Conservation (phyloP, 1,140 invertebrate species). For the Telenomus remus region DNA sequence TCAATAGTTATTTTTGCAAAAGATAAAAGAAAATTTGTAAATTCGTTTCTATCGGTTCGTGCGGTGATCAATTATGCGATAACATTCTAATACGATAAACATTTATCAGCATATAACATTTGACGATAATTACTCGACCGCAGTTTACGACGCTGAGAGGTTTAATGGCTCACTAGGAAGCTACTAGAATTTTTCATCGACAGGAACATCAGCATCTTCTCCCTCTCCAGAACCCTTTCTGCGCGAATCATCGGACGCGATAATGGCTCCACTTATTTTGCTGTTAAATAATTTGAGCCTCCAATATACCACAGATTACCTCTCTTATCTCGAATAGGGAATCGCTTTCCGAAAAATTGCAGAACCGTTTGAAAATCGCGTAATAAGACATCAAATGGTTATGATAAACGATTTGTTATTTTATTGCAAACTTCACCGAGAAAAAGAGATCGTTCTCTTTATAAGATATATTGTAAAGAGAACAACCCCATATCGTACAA, state of each 20-base stretch:
- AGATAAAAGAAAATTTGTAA: no score
- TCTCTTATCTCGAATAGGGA: constrained; percentile 31
- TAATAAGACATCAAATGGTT: constrained; percentile 17
- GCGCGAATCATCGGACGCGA: constrained; percentile 11
- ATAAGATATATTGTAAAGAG: no score
- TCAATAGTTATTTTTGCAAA: no score
- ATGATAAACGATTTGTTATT: constrained; percentile 7
- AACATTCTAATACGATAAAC: constrained; percentile 26
- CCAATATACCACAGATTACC: constrained; percentile 25
- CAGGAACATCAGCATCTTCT: constrained; percentile 23
- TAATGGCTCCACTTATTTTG: constrained; percentile 46
- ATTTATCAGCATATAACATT: neutral
- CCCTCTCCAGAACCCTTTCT: neutral
- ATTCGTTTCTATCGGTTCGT: no score
- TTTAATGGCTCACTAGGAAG: constrained; percentile 36
- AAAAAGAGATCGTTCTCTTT: no score
- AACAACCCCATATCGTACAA: no score
- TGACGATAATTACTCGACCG: constrained; percentile 25
- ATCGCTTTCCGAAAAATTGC: constrained; percentile 17
- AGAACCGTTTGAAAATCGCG: constrained; percentile 2
- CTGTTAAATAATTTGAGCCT: constrained; percentile 45
- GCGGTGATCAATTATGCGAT: constrained; percentile 10
- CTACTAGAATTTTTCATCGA: constrained; percentile 47
- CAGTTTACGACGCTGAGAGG: constrained; percentile 12
- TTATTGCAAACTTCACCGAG: no score